Conservation (phyloP, 2,888 invertebrate genomes). For the Pomacea canaliculata region DNA sequence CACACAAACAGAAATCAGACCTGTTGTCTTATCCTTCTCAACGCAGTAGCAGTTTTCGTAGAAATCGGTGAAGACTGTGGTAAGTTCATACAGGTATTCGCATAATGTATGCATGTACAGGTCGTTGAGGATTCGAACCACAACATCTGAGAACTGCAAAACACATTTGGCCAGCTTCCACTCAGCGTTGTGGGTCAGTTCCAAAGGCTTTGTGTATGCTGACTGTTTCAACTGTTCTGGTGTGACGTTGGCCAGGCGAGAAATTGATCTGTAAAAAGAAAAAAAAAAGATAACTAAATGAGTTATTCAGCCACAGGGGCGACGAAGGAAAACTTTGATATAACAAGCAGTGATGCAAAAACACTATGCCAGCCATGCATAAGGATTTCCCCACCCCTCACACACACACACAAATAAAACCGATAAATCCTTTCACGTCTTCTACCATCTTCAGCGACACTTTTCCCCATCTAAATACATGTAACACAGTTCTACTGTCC, state of each 20-base stretch:
- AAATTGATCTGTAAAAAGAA: conserved; percentile 68
- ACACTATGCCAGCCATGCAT: not conserved
- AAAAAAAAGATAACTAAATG: not conserved
- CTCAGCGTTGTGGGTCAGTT: conserved; percentile 90
- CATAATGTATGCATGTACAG: conserved; percentile 89
- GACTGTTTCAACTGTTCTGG: conserved; percentile 75
- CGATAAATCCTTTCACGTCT: no score
- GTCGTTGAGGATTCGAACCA: conserved; percentile 85
- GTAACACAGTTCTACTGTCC: no score
- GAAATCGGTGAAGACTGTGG: conserved; percentile 94
- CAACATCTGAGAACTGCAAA: conserved; percentile 85
- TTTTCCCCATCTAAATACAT: no score
- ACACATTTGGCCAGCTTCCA: conserved; percentile 89
- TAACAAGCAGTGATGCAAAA: not conserved
- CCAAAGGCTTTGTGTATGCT: conserved; percentile 77
- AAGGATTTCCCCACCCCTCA: no score
- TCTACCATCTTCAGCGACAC: no score
- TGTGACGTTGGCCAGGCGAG: conserved; percentile 69
- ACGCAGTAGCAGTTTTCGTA: conserved; percentile 98
- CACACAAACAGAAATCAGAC: conserved; percentile 46
- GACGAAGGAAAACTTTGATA: not conserved
- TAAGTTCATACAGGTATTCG: conserved; percentile 94
- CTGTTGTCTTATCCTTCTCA: conserved; percentile 83
- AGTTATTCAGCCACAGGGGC: not conserved
- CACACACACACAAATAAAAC: no score